These are phyloP conservation scores for Xanthia togata DNA, from an alignment of 2,888 invertebrate species.

Conservation along the genomic window DNA sequence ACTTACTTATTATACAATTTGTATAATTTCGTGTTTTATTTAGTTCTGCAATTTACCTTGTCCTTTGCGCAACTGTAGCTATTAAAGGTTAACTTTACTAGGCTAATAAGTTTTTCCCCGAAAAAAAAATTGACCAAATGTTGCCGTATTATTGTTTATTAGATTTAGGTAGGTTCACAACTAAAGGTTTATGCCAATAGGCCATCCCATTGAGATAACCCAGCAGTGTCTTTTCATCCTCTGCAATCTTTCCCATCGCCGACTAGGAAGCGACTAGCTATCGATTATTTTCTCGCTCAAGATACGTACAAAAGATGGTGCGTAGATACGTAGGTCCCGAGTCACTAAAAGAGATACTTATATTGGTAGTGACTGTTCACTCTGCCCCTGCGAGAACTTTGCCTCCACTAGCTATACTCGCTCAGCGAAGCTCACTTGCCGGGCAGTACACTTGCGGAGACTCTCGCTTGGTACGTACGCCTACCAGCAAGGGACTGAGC, in stretches of 20 bases:
- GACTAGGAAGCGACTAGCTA: not conserved
- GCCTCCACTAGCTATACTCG: not conserved
- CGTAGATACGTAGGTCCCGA: no score
- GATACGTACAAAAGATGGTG: not conserved
- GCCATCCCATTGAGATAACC: not conserved
- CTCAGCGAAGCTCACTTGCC: not conserved
- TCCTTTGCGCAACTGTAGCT: not conserved
- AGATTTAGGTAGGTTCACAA: not conserved
- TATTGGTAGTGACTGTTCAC: not conserved
- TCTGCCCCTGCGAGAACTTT: not conserved
- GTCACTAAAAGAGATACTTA: not conserved
- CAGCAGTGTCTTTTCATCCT: not conserved
- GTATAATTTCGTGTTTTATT: slow-evolving; percentile 11
- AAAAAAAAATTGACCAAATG: not conserved
- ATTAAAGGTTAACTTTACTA: not conserved
- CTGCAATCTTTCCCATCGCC: not conserved
- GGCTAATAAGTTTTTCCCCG: not conserved
- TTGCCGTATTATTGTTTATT: not conserved
- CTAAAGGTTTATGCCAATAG: not conserved
- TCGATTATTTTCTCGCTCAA: not conserved
- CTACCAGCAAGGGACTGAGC: not conserved
- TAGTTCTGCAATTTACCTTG: not conserved
- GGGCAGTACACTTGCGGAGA: not conserved
- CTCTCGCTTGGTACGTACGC: not conserved
- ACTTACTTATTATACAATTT: not conserved